These are phyloP conservation scores for Blastobasis lacticolella DNA, from an alignment of 2,888 invertebrate genomes.

Conservation along the genomic window DNA sequence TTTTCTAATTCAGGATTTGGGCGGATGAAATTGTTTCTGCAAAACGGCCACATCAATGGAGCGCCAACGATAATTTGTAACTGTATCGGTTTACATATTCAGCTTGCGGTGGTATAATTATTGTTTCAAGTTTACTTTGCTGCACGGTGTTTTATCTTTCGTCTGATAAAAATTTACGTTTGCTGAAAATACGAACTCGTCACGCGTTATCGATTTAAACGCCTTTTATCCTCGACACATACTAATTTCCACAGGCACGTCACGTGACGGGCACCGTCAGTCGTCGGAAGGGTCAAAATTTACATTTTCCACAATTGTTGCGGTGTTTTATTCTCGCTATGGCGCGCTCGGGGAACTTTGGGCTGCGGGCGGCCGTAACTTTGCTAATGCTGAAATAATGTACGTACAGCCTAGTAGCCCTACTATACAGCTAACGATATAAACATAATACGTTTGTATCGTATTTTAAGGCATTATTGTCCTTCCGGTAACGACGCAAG, in stretches of 20 bases:
- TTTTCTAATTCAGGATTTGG: neutral
- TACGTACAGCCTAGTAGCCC: constrained; percentile 15
- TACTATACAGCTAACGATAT: too few relatives aligned
- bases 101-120: constrained; percentile 13
- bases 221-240: too few relatives aligned
- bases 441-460: too few relatives aligned
- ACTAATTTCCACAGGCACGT: constrained; percentile 5
- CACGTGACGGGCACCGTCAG: constrained; percentile 18
- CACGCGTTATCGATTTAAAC: too few relatives aligned
- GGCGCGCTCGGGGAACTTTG: constrained; percentile 39
- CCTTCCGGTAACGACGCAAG: too few relatives aligned
- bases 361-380: constrained; percentile 41
- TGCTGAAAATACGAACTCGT: too few relatives aligned
- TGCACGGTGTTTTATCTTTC: constrained; percentile 4
- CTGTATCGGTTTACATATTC: constrained; percentile 16
- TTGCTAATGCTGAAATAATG: constrained; percentile 59
- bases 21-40: constrained; percentile 7
- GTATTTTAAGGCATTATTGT: too few relatives aligned
- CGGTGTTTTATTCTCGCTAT: constrained; percentile 39
- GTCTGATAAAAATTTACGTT: too few relatives aligned
- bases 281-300: constrained; percentile 39
- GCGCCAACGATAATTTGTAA: constrained; percentile 15
- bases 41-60: constrained; percentile 22
- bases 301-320: constrained; percentile 41
- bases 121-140: neutral